Base-by-base conservation (phyloP, 1,140 invertebrate genomes). In the Drosophila mauritiana region DNA sequence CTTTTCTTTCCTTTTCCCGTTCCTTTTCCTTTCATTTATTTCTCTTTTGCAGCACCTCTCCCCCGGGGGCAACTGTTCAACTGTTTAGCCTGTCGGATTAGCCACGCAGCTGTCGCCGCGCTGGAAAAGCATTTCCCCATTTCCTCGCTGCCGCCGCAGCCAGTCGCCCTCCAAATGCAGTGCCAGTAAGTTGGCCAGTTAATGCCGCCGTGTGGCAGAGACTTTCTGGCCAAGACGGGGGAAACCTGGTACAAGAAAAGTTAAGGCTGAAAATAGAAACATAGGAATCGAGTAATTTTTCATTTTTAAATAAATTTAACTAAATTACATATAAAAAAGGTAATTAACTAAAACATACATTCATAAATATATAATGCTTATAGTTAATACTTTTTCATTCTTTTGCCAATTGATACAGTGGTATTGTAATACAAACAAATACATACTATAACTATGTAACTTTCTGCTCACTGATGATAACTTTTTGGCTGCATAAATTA, bases 41-140 rank as follows among this genome's bases (percentile, higher is more conserved):
- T 27, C 12, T 48, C 54, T 62, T 45, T 43, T 58, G 48, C 48
- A 65, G 58, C 65, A 55, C 57, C 69, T 55, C 61, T 62, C 39
- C 49, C 56, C 67, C 43, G 68, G 49, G 68, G 58, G 48, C 68
- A 53, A 46, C 49, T 61, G 36, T 53, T 52, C 72, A 63, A 55
- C 51, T 84, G 79, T 56, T 74, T 79, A 72, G 78, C 78, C 78
- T 80, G 73, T 80, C 65, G 79, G 80, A 80, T 84, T 79, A 80
- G 76, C 76, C 57, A 67, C 57, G 76, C 80, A 79, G 75, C 80
- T 84, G 76, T 76, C 79, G 69, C 69, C 43, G 51, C 61, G 43
- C 54, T 81, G 74, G 68, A 81, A 81, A 80, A 81, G 78, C 75
- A 82, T 73, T 86, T 86, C 82, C 82, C 73, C 72, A 80, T 85